These are phyloP conservation scores for Struthidea cinerea DNA, from an alignment of 2,113 vertebrate genomes.

Conservation along the genomic window DNA sequence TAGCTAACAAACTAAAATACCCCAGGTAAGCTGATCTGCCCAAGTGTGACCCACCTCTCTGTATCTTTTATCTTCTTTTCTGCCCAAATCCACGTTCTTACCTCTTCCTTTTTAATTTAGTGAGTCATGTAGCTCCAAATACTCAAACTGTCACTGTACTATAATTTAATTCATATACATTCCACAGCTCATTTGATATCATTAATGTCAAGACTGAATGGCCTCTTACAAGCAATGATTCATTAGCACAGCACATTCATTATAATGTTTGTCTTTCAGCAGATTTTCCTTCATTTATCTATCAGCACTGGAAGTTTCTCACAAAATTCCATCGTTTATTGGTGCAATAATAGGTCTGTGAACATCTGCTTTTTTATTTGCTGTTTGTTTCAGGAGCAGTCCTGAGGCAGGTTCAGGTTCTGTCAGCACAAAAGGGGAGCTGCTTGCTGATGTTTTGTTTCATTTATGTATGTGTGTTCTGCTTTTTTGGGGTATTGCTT, in stretches of 20 bases:
- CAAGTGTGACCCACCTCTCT: not conserved
- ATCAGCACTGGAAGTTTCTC: not conserved
- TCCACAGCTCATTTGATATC: conserved; percentile 24
- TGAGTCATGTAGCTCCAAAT: not conserved
- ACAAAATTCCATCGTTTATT: not conserved
- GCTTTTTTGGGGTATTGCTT: not conserved
- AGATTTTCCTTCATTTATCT: not conserved
- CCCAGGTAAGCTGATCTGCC: not conserved
- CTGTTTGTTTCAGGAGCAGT: not conserved
- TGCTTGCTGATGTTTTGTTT: not conserved
- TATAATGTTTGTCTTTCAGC: not conserved
- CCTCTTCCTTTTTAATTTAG: not conserved
- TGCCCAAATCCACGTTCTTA: not conserved
- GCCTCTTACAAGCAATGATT: conserved; percentile 1
- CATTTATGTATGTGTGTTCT: not conserved
- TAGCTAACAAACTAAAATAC: not conserved
- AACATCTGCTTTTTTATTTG: not conserved
- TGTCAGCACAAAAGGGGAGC: not conserved
- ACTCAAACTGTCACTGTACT: not conserved
- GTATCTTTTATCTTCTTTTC: not conserved
- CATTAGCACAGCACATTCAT: not conserved
- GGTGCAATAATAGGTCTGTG: not conserved
- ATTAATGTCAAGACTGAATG: not conserved
- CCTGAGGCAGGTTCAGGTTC: not conserved
- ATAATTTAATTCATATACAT: conserved; percentile 22